Evolutionary conservation across 2,888 invertebrate genomes (phyloP).

Genomic region (Papilio protenor): DNA sequence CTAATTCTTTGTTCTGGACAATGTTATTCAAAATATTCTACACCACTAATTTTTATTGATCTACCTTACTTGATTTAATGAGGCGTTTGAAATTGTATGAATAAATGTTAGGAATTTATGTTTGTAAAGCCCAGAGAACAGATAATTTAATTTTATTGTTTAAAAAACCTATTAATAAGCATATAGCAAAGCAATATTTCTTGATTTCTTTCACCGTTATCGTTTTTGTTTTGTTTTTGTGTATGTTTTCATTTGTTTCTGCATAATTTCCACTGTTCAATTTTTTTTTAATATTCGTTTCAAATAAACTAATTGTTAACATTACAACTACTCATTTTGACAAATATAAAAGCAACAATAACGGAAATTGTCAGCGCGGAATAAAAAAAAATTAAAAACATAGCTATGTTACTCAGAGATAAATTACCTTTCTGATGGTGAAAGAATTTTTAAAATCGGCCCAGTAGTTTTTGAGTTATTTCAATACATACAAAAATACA

Average conservation of each 20-base stretch:
- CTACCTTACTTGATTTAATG: slow-evolving; percentile 1
- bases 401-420: too few species aligned
- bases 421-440: too few species aligned
- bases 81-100: background rate
- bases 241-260: background rate
- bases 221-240: background rate
- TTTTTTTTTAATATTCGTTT: too few species aligned
- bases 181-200: background rate
- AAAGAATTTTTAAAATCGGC: too few species aligned
- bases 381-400: too few species aligned
- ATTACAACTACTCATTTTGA: too few species aligned
- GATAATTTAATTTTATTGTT: background rate
- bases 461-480: too few species aligned
- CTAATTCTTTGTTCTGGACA: slow-evolving; percentile 36
- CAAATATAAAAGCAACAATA: too few species aligned
- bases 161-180: background rate
- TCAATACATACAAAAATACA: too few species aligned
- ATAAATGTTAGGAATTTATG: background rate
- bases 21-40: slow-evolving; percentile 42
- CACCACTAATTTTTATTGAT: slow-evolving; percentile 36
- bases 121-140: background rate
- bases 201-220: background rate
- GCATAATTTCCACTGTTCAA: too few species aligned
- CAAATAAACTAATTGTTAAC: too few species aligned
- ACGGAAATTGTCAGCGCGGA: too few species aligned